Percentiles rank a stretch among this genome's conserved stretches.
Conservation (phyloP, 2,888 invertebrate species). For the Conchocele bisecta region DNA sequence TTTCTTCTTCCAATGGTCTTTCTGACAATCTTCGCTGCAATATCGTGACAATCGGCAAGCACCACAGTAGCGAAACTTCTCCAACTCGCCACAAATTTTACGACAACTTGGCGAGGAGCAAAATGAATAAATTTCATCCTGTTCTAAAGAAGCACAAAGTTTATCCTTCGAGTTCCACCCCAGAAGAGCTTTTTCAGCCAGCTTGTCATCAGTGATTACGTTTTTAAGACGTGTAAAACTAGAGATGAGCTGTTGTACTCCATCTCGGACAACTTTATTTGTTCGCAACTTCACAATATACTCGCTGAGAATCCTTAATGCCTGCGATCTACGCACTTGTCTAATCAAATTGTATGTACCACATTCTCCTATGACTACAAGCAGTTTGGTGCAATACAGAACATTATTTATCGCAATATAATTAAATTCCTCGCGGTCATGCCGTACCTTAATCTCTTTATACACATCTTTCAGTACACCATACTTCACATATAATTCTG, state of each 20-base stretch:
- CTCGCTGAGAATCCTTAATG: slow-evolving; percentile 42
- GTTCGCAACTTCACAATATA: slow-evolving; percentile 34
- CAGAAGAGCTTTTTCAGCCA: slow-evolving; percentile 17
- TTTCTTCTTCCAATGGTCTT: slow-evolving; percentile 63
- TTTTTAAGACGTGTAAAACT: slow-evolving; percentile 13
- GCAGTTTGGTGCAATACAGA: slow-evolving; percentile 32
- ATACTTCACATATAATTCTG: slow-evolving; percentile 42
- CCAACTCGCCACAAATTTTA: slow-evolving; percentile 31
- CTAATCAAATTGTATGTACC: slow-evolving; percentile 40
- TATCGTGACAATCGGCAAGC: slow-evolving; percentile 62
- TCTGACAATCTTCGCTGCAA: slow-evolving; percentile 64
- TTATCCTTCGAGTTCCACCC: slow-evolving; percentile 53
- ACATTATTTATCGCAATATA: slow-evolving; percentile 25
- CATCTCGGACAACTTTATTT: not conserved
- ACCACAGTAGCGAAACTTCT: slow-evolving; percentile 62
- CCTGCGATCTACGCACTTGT: slow-evolving; percentile 43
- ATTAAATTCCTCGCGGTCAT: slow-evolving; percentile 22
- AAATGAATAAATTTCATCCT: slow-evolving; percentile 35
- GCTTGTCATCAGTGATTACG: slow-evolving; percentile 29
- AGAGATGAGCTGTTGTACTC: not conserved
- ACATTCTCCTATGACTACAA: slow-evolving; percentile 32
- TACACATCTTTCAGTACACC: slow-evolving; percentile 53
- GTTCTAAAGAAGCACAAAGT: slow-evolving; percentile 36
- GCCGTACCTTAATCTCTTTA: slow-evolving; percentile 30
- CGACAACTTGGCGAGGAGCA: slow-evolving; percentile 62